Percentiles rank a stretch among this genome's conserved stretches.
phyloP scores from a whole-genome alignment of 2,113 vertebrate species.

The Tetrax tetrax region DNA sequence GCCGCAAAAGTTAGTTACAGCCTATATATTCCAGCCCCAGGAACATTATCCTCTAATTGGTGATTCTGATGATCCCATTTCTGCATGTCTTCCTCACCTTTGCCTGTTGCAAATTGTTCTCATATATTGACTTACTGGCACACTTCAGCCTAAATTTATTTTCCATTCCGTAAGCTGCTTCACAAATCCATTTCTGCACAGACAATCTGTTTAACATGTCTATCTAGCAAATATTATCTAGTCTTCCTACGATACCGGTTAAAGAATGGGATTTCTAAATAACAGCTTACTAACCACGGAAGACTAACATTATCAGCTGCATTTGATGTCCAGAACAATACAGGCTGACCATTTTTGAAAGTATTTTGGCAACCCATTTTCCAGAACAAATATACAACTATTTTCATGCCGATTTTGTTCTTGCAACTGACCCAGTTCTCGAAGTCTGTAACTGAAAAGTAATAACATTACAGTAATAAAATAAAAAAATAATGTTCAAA shows the following conservation, averaged over 20 bases:
- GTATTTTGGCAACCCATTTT: conserved; percentile 43
- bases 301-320: conserved; percentile 19
- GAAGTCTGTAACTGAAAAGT: conserved; percentile 49
- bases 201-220: conserved; percentile 21
- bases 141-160: conserved; percentile 45
- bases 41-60: background rate
- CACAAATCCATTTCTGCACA: conserved; percentile 23
- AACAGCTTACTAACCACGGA: background rate
- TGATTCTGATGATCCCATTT: conserved; percentile 2
- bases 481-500: conserved; percentile 54
- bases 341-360: conserved; percentile 17
- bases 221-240: conserved; percentile 30
- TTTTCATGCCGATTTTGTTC: conserved; percentile 53
- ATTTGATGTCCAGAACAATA: conserved; percentile 8
- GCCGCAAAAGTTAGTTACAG: background rate
- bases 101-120: conserved; percentile 47
- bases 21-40: background rate
- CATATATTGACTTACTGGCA: conserved; percentile 48
- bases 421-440: conserved; percentile 61
- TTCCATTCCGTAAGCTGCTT: conserved; percentile 50
- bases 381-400: conserved; percentile 55
- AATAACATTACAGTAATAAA: conserved; percentile 58
- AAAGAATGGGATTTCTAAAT: conserved; percentile 8
- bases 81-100: conserved; percentile 54
- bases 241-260: conserved; percentile 7